Conservation (phyloP, 1,140 invertebrate species). For the Maconellicoccus hirsutus region DNA sequence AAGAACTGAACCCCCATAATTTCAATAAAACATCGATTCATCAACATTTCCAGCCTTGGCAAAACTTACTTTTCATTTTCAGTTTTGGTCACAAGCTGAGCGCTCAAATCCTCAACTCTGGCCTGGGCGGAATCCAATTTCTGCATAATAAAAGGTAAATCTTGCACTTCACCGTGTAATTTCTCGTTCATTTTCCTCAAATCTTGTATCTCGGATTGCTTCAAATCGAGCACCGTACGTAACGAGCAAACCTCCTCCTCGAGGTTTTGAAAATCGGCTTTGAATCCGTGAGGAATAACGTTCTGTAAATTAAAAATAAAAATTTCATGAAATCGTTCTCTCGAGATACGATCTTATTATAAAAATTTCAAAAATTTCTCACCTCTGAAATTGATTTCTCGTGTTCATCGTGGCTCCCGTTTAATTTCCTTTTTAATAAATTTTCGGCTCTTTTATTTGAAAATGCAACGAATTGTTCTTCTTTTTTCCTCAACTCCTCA, state of each 20-base stretch:
- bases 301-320: background rate
- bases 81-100: constrained; percentile 47
- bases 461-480: background rate
- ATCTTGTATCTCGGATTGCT: constrained; percentile 55
- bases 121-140: constrained; percentile 46
- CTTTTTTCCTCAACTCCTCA: background rate
- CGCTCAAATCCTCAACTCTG: constrained; percentile 53
- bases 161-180: constrained; percentile 41
- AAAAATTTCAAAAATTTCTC: background rate
- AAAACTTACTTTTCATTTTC: constrained; percentile 44
- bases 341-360: too few relatives aligned
- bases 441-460: constrained; percentile 2
- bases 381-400: background rate
- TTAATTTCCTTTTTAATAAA: constrained; percentile 12
- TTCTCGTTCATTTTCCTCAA: constrained; percentile 49
- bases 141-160: constrained; percentile 42
- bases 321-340: background rate
- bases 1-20: too few relatives aligned
- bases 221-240: constrained; percentile 59
- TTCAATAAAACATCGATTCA: too few relatives aligned
- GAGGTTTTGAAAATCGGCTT: constrained; percentile 36
- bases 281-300: constrained; percentile 34
- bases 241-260: constrained; percentile 58
- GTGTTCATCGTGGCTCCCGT: background rate
- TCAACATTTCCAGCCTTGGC: too few relatives aligned